Evolutionary conservation across 2,888 invertebrate genomes (phyloP).

Genomic region (Drosophila peninsularis): DNA sequence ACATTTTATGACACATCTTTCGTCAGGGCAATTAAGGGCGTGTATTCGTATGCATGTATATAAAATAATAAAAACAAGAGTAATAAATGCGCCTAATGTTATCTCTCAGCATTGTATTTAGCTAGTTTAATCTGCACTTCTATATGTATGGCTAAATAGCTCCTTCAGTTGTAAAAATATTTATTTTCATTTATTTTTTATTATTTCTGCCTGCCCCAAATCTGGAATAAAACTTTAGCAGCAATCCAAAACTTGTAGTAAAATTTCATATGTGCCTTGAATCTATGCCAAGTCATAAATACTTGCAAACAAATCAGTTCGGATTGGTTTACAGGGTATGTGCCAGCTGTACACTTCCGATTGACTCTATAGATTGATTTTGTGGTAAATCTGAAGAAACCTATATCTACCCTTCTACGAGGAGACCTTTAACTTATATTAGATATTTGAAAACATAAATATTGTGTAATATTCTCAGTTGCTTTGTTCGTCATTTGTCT

Average conservation of each 20-base stretch:
- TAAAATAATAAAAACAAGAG: conserved; percentile 3
- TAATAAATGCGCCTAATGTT: conserved; percentile 8
- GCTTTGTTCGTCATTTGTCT: background rate
- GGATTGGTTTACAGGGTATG: background rate
- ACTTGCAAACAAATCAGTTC: too few relatives aligned
- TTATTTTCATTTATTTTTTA: background rate
- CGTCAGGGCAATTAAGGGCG: conserved; percentile 23
- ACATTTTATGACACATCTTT: conserved; percentile 51
- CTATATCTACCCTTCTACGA: too few relatives aligned
- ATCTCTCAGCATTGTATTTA: conserved; percentile 6
- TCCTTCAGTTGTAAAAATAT: background rate
- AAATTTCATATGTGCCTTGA: background rate
- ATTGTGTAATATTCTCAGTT: background rate
- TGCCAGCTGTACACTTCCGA: background rate
- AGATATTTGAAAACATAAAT: too few relatives aligned
- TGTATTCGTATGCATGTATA: background rate
- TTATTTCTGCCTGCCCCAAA: background rate
- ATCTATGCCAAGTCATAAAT: background rate
- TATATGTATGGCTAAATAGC: conserved; percentile 1
- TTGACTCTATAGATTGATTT: too few relatives aligned
- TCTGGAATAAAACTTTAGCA: background rate
- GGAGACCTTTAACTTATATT: too few relatives aligned
- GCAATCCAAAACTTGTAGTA: background rate
- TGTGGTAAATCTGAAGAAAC: too few relatives aligned
- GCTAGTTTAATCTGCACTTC: conserved; percentile 5